Conservation (phyloP, 2,888 invertebrate genomes). For the Nebria salina region DNA sequence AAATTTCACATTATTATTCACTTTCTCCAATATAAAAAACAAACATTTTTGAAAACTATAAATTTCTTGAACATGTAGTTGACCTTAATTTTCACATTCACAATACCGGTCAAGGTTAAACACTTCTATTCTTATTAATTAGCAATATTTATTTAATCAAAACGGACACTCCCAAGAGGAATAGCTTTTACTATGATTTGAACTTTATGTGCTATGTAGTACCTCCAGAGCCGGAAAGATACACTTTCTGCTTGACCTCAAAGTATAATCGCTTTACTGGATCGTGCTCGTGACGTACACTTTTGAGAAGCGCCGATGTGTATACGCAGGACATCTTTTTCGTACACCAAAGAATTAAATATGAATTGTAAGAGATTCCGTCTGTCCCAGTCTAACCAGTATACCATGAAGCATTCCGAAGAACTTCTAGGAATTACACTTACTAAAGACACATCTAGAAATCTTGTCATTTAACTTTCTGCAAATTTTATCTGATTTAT, state of each 20-base stretch:
- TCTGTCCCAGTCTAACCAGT: background rate
- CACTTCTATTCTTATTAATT: background rate
- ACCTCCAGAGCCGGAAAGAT: background rate
- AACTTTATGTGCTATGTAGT: background rate
- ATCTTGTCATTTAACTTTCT: too few species aligned
- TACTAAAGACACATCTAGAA: too few species aligned
- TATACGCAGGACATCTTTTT: background rate
- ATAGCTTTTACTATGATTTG: background rate
- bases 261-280: background rate
- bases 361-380: background rate
- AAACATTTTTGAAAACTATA: slow-evolving; percentile 32
- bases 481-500: background rate
- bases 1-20: slow-evolving; percentile 10
- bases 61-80: slow-evolving; percentile 25
- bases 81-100: slow-evolving; percentile 30
- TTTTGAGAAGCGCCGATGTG: background rate
- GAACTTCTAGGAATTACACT: background rate
- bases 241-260: background rate
- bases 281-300: background rate
- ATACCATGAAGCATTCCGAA: background rate
- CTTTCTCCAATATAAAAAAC: slow-evolving; percentile 24
- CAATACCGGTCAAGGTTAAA: slow-evolving; percentile 24
- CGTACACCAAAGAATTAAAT: background rate
- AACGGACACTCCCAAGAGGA: background rate
- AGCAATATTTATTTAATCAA: slow-evolving; percentile 4